Conservation (phyloP, 2,797 vertebrate genomes). For the Meriones psammophilus region DNA sequence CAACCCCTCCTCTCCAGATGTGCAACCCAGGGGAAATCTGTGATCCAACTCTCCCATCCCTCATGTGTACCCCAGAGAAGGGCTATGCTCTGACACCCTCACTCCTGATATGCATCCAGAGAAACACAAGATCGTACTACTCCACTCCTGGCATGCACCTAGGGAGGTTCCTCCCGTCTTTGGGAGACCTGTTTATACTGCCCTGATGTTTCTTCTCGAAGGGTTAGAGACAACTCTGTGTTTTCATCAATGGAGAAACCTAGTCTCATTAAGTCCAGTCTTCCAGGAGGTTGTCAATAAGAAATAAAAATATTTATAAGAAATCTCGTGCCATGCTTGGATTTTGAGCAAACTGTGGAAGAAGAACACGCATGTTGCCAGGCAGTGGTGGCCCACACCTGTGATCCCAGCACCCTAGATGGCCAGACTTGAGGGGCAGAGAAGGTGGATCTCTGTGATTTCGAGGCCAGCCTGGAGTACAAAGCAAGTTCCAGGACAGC, state of each 20-base stretch:
- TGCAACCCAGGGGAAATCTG: too few species aligned
- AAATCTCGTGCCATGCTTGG: not conserved
- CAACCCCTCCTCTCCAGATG: too few species aligned
- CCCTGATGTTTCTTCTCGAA: not conserved
- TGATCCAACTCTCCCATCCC: not conserved
- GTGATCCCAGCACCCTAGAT: not conserved
- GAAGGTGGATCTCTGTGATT: not conserved
- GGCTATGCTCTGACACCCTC: not conserved
- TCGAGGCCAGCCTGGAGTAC: not conserved
- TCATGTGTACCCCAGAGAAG: not conserved
- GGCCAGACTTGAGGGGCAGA: not conserved
- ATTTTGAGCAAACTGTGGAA: conserved; percentile 33
- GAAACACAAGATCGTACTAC: not conserved
- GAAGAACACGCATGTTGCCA: not conserved
- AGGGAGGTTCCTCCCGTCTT: not conserved
- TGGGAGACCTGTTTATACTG: not conserved
- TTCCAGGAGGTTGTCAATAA: not conserved
- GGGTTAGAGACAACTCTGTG: not conserved
- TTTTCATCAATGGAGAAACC: not conserved
- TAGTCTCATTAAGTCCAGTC: not conserved
- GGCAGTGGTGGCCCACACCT: not conserved
- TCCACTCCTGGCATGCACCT: too few species aligned
- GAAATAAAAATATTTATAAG: not conserved
- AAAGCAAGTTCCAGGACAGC: not conserved
- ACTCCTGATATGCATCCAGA: not conserved